A percentile compares a stretch with the other conserved stretches of the same genome.
Evolutionary conservation across 92 coral and sea anemone species (phyloP).

Genomic region (Phenganax stokvisi): DNA sequence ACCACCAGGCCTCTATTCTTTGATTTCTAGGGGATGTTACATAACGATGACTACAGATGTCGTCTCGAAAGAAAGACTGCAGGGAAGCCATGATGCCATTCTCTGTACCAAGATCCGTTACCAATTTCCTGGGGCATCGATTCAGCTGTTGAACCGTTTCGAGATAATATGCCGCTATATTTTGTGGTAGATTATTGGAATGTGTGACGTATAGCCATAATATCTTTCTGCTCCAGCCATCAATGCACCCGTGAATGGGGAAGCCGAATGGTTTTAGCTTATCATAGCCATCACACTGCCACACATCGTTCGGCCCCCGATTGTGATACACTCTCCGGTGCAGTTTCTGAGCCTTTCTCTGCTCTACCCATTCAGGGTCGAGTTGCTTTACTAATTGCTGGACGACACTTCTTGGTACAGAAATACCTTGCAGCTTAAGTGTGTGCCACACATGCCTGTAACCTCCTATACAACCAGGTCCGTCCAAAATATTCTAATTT

Average conservation of each 20-base stretch:
- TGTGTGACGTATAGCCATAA: conserved; percentile 49
- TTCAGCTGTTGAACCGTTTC: conserved; percentile 38
- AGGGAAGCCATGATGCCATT: conserved; percentile 42
- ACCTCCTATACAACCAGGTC: conserved; percentile 20
- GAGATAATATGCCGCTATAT: conserved; percentile 17
- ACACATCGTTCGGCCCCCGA: conserved; percentile 38
- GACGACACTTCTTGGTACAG: conserved; percentile 36
- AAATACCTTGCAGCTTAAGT: conserved; percentile 10
- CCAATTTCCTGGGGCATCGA: conserved; percentile 52
- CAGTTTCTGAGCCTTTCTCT: conserved; percentile 40
- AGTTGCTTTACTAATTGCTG: conserved; percentile 24
- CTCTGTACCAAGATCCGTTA: conserved; percentile 53
- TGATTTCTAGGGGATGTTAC: conserved; percentile 60
- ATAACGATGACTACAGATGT: conserved; percentile 50
- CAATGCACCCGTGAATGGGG: conserved; percentile 44
- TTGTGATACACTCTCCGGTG: conserved; percentile 39
- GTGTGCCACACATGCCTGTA: conserved; percentile 31
- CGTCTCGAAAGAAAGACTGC: conserved; percentile 50
- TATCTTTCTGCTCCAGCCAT: conserved; percentile 49
- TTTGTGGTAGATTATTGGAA: conserved; percentile 45
- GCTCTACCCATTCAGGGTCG: conserved; percentile 35
- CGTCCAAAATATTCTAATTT: conserved; percentile 16
- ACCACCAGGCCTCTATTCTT: conserved; percentile 61
- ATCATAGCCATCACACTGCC: conserved; percentile 30
- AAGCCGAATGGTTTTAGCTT: conserved; percentile 16